These are phyloP conservation scores for Apogon hyalosoma DNA, from an alignment of 2,797 vertebrate genomes.

Conservation along the genomic window DNA sequence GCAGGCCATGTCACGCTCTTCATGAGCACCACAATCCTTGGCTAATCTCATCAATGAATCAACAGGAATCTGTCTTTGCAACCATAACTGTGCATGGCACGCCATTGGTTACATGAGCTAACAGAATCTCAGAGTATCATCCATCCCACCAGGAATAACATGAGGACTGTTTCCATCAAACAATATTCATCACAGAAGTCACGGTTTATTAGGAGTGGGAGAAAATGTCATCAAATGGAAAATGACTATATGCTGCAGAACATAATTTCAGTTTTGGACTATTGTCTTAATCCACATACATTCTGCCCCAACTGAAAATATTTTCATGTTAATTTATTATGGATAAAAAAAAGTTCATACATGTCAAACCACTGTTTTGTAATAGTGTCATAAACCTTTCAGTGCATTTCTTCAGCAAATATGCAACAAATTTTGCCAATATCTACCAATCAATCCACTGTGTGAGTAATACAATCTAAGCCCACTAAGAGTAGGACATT, in stretches of 20 bases:
- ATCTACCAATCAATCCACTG: not conserved
- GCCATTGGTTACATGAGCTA: constrained; percentile 25
- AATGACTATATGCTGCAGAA: constrained; percentile 8
- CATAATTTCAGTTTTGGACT: not conserved
- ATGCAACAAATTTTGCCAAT: not conserved
- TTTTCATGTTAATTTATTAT: not conserved
- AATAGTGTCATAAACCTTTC: too few relatives aligned
- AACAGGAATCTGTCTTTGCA: constrained; percentile 24
- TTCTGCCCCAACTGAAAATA: not conserved
- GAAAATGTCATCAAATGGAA: constrained; percentile 3
- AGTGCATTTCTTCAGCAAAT: too few relatives aligned
- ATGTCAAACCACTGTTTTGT: not conserved
- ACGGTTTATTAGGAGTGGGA: constrained; percentile 9
- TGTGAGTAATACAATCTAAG: not conserved
- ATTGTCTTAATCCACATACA: not conserved
- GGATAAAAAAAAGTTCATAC: not conserved
- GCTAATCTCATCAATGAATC: constrained; percentile 51
- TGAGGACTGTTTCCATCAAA: constrained; percentile 10
- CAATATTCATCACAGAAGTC: constrained; percentile 7
- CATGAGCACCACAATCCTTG: constrained; percentile 23
- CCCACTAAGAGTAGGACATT: not conserved
- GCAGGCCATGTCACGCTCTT: constrained; percentile 3
- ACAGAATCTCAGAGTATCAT: constrained; percentile 20
- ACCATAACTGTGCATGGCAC: constrained; percentile 10
- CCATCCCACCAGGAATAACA: constrained; percentile 14